These are phyloP conservation scores for Pituophis catenifer DNA, from an alignment of 2,113 vertebrate species.

Conservation along the genomic window DNA sequence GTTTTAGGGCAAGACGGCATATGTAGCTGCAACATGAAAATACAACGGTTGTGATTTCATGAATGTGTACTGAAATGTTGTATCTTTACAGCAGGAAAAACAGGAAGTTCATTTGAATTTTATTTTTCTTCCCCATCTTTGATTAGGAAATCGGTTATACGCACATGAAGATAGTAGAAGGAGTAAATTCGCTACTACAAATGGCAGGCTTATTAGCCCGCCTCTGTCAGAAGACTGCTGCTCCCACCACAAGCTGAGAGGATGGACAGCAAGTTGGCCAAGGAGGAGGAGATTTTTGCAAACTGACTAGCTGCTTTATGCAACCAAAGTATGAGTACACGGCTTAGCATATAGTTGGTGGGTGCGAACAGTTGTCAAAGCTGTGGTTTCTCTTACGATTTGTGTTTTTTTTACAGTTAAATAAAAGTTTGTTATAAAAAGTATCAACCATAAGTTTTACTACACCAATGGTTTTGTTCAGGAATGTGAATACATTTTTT, in stretches of 20 bases:
- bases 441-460: background rate
- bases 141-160: slow-evolving; percentile 94
- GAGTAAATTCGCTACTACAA: slow-evolving; percentile 92
- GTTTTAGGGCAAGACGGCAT: background rate
- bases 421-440: slow-evolving; percentile 4
- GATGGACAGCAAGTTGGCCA: accelerated
- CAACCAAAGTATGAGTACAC: background rate
- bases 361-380: background rate
- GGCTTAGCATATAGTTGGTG: accelerated
- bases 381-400: background rate
- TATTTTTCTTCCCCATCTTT: background rate
- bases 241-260: slow-evolving; percentile 76
- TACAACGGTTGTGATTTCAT: too few relatives aligned
- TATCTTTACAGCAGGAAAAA: background rate
- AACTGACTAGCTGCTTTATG: accelerated
- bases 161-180: slow-evolving; percentile 90
- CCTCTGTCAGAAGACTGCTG: slow-evolving; percentile 86
- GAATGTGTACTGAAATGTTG: background rate
- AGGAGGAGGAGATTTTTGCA: background rate
- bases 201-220: slow-evolving; percentile 90
- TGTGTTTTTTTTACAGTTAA: background rate
- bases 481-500: background rate
- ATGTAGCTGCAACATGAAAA: background rate
- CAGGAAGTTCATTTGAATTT: background rate
- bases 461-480: background rate